These are phyloP conservation scores for Noturus placidus DNA, from an alignment of 2,113 vertebrate genomes.

Conservation along the genomic window DNA sequence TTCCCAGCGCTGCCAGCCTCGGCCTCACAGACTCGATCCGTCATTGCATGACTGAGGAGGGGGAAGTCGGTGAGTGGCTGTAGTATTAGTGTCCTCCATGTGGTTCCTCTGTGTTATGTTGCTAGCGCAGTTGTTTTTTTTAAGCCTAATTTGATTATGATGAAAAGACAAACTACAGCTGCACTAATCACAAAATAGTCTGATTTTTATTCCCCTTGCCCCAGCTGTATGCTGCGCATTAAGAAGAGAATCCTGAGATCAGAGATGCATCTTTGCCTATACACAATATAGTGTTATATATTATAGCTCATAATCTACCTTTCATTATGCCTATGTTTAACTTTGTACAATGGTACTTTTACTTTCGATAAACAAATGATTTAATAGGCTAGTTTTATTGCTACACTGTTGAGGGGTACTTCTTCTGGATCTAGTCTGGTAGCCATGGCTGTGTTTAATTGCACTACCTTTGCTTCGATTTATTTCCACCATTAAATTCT, in stretches of 20 bases:
- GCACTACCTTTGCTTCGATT: neutral
- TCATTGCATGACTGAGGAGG: conserved; percentile 73
- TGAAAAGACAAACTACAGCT: conserved; percentile 1
- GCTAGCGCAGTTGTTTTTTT: too few relatives aligned
- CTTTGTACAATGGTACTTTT: neutral
- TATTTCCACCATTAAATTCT: neutral
- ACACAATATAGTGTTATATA: neutral
- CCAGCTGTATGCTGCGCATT: neutral
- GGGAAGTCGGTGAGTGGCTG: conserved; percentile 74
- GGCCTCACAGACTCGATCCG: conserved; percentile 83
- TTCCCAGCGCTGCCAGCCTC: conserved; percentile 80
- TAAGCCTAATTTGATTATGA: conserved; percentile 18
- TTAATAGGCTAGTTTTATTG: neutral
- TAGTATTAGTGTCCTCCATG: neutral
- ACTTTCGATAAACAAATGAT: neutral
- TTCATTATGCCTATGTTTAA: neutral
- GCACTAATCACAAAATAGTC: neutral
- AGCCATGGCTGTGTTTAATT: neutral
- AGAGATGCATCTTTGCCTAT: neutral
- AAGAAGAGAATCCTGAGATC: neutral
- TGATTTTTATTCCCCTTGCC: neutral
- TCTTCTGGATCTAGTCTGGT: neutral
- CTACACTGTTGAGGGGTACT: neutral
- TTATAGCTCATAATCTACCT: neutral
- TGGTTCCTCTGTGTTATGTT: too few relatives aligned